phyloP scores from a whole-genome alignment of 2,797 vertebrate genomes.

The Antennarius maculatus region DNA sequence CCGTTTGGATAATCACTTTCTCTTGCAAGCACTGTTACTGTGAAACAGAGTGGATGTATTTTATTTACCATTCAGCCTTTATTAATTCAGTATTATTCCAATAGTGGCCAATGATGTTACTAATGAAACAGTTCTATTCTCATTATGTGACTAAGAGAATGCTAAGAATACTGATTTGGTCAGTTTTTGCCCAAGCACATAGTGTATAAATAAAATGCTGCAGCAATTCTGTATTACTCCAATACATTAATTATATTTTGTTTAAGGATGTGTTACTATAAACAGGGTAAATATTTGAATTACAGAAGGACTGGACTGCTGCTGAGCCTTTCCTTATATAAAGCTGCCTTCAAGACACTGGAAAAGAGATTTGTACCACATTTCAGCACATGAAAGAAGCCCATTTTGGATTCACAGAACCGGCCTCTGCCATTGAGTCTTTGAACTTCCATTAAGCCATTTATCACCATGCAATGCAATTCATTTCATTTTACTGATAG shows the following conservation, averaged over 20 bases:
- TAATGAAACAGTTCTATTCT: constrained; percentile 27
- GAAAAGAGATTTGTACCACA: constrained; percentile 72
- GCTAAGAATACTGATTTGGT: background rate
- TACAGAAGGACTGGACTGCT: constrained; percentile 49
- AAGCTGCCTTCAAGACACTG: constrained; percentile 58
- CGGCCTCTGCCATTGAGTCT: constrained; percentile 74
- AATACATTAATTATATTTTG: constrained; percentile 55
- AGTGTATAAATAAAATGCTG: constrained; percentile 31
- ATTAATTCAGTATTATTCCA: constrained; percentile 12
- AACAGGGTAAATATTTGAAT: constrained; percentile 66
- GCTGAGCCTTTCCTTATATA: constrained; percentile 62
- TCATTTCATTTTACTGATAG: constrained; percentile 72
- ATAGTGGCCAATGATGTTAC: constrained; percentile 18
- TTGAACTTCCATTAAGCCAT: constrained; percentile 84
- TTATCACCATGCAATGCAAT: constrained; percentile 78
- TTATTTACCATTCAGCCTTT: constrained; percentile 8
- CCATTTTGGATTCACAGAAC: constrained; percentile 78
- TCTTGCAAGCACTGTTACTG: constrained; percentile 2
- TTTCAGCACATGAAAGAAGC: constrained; percentile 78
- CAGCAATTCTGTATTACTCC: constrained; percentile 37
- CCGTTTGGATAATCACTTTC: constrained; percentile 6
- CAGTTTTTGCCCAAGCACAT: constrained; percentile 23
- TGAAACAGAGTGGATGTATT: constrained; percentile 25
- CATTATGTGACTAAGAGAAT: constrained; percentile 7
- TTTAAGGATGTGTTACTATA: constrained; percentile 42